These are phyloP conservation scores for Thalpophila matura DNA, from an alignment of 2,888 invertebrate species.

Conservation along the genomic window DNA sequence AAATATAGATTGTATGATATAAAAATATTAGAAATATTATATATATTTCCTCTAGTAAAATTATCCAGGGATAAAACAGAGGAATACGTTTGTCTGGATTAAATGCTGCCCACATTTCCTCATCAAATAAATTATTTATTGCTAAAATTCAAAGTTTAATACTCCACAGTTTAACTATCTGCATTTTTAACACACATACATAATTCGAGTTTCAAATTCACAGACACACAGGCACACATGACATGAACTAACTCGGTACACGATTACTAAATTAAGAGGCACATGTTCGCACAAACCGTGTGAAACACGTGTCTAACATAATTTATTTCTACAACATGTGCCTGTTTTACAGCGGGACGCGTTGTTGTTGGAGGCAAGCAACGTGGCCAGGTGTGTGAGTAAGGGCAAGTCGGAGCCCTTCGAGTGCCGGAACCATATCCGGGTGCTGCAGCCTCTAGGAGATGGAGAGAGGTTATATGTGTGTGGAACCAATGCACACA, in stretches of 20 bases:
- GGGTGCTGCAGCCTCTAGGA: conserved; percentile 92
- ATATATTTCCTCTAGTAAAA: too few relatives aligned
- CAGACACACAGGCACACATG: not conserved
- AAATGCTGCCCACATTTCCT: too few relatives aligned
- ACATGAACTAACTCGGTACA: conserved; percentile 34
- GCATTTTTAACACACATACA: not conserved
- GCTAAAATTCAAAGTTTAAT: not conserved
- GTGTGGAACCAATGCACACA: conserved; percentile 92
- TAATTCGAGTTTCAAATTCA: conserved; percentile 1
- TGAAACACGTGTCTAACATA: conserved; percentile 25
- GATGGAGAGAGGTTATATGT: conserved; percentile 91
- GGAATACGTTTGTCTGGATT: too few relatives aligned
- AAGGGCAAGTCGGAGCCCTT: conserved; percentile 92
- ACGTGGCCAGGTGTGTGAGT: conserved; percentile 91
- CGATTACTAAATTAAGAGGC: conserved; percentile 47
- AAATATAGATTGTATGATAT: too few relatives aligned
- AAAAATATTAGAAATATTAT: too few relatives aligned
- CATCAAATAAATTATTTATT: too few relatives aligned
- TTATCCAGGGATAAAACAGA: too few relatives aligned
- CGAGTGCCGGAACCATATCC: conserved; percentile 92
- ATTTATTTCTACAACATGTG: conserved; percentile 28
- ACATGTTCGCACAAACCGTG: conserved; percentile 25
- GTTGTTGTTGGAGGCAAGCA: conserved; percentile 90
- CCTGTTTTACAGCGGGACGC: conserved; percentile 86
- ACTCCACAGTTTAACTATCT: conserved; percentile 10